These are phyloP conservation scores for Acrocephalus kingi DNA, from an alignment of 2,113 vertebrate species.

Conservation along the genomic window DNA sequence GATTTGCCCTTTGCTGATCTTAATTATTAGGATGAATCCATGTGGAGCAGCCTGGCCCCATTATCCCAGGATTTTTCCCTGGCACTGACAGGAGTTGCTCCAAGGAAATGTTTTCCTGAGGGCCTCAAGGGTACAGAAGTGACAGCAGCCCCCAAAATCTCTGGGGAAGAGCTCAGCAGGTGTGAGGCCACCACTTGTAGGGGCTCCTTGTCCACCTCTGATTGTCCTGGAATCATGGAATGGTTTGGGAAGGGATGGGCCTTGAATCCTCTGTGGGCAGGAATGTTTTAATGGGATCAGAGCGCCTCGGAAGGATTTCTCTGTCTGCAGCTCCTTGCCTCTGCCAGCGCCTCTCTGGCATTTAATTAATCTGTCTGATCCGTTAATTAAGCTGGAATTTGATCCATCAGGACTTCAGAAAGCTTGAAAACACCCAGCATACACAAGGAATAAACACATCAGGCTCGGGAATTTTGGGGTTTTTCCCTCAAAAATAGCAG, in stretches of 20 bases:
- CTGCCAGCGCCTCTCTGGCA: not conserved
- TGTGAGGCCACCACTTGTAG: not conserved
- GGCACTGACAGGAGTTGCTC: fast-evolving
- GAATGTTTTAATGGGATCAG: not conserved
- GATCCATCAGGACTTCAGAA: not conserved
- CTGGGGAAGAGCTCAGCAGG: not conserved
- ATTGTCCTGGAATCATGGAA: not conserved
- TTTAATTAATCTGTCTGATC: not conserved
- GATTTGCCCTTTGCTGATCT: not conserved
- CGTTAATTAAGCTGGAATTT: not conserved
- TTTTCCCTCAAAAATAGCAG: not conserved
- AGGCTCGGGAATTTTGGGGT: not conserved
- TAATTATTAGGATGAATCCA: not conserved
- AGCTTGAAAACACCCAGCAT: not conserved
- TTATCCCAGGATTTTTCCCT: not conserved
- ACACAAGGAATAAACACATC: not conserved
- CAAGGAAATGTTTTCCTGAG: not conserved
- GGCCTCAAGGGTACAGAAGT: not conserved
- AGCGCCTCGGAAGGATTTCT: not conserved
- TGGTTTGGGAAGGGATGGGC: not conserved
- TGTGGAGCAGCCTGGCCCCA: not conserved
- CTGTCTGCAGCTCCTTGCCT: not conserved
- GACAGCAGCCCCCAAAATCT: not conserved
- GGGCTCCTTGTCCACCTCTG: not conserved
- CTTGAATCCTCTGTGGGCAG: not conserved